Evolutionary conservation across 2,797 vertebrate genomes (phyloP), one percentile per base, ranked within the genome.

Genomic region (Acrossocheilus wenchowensis): DNA sequence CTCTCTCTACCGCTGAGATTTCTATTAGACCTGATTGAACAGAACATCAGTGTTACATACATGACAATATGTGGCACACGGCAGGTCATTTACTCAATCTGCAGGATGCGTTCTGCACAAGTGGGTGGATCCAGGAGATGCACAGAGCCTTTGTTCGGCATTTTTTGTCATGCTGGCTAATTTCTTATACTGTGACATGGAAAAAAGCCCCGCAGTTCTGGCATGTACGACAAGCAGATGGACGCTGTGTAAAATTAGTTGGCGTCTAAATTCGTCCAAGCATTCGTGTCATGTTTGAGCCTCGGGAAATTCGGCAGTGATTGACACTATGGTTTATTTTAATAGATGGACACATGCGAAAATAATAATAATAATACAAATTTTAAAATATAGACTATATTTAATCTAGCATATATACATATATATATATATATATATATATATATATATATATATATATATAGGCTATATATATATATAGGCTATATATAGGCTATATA

Each of bases 1-100:
- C 98, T 93, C 98, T 95, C 87, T 97, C 96, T 94, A 99, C 97
- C 4, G 98, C 96, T 66, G 98, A 99, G 94, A 99, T 98, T 94
- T 99, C 97, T 91, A 99, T 95, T 43, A 99, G 93, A 95, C 97
- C 98, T 98, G 91, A 89, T 88, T 69, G 90, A 90, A 93, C 72
- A 92, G 89, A 94, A 90, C 66, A 91, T 92, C 75, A 91, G 89
- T 69, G 78, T 92, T 83, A 91, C 81, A 78, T n/a, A 57, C 62
- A 64, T 84, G 84, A 88, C 34, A 82, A n/a, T 57, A 21, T 78
- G 79, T 48, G 78, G 34, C 66, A 83, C 75, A 79, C 14, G 4
- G 23, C 77, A 78, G 52, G 57, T 72, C 74, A 36, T 72, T 72
- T 41, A 64, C 75, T 62, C 81, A 87, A 50, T 81, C 78, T 84